A percentile compares a stretch with the other conserved stretches of the same genome.
Evolutionary conservation across 1,140 invertebrate genomes (phyloP).

Genomic region (Colletes latitarsis): DNA sequence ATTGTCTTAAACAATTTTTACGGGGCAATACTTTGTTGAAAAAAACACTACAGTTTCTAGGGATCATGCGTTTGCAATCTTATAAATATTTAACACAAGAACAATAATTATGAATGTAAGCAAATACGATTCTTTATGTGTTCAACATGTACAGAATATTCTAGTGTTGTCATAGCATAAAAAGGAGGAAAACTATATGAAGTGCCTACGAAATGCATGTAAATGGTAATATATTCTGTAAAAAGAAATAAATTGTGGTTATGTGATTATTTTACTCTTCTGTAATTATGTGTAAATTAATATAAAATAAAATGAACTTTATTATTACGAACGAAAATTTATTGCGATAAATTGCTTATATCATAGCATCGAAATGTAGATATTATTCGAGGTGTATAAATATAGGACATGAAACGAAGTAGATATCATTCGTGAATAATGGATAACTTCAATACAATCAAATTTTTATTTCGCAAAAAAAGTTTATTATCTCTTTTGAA

Average conservation of each 20-base stretch:
- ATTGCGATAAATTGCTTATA: too few relatives aligned
- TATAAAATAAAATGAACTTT: not conserved
- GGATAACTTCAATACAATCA: too few relatives aligned
- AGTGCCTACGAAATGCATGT: not conserved
- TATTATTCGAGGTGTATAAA: too few relatives aligned
- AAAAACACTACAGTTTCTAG: not conserved
- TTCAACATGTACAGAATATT: not conserved
- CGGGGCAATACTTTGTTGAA: not conserved
- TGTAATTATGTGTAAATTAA: not conserved
- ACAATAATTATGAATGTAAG: not conserved
- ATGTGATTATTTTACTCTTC: not conserved
- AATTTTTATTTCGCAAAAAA: too few relatives aligned
- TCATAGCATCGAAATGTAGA: too few relatives aligned
- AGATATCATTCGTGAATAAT: too few relatives aligned
- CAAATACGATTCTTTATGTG: not conserved
- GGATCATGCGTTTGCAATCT: not conserved
- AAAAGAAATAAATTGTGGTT: conserved; percentile 32
- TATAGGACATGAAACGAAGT: too few relatives aligned
- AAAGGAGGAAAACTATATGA: not conserved
- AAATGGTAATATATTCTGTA: conserved; percentile 34
- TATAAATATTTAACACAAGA: not conserved
- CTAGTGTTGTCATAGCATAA: not conserved
- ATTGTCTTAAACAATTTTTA: not conserved
- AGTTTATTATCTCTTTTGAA: too few relatives aligned
- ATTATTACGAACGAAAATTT: not conserved